Conservation (phyloP, 92 coral and sea anemone genomes). For the Scolanthus callimorphus region DNA sequence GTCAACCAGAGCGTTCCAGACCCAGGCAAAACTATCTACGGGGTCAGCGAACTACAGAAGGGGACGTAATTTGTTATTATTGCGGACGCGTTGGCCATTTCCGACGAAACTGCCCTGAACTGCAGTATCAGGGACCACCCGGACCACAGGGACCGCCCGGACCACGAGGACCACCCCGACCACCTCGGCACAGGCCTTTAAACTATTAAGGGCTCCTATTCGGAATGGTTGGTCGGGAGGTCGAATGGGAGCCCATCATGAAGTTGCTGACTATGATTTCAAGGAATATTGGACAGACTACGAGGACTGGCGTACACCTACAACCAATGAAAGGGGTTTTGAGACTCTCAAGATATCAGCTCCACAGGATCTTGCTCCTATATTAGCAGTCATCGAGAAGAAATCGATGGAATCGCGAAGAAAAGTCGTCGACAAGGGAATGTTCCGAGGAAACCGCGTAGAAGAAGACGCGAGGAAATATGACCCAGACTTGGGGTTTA, state of each 20-base stretch:
- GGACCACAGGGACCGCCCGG: not conserved
- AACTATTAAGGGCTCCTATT: conserved; percentile 1
- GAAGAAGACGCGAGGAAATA: too few species aligned
- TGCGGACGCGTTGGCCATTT: not conserved
- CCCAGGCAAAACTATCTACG: not conserved
- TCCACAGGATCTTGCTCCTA: too few species aligned
- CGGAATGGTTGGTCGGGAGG: not conserved
- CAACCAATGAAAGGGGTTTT: too few species aligned
- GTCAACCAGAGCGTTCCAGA: not conserved
- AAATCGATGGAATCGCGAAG: too few species aligned
- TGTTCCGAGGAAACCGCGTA: too few species aligned
- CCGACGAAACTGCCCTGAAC: not conserved
- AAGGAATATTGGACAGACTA: too few species aligned
- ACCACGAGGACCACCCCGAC: not conserved
- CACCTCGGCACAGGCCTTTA: not conserved
- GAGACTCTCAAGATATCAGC: too few species aligned
- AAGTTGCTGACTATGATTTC: too few species aligned
- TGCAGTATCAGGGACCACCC: not conserved
- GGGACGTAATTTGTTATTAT: not conserved
- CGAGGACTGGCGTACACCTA: too few species aligned
- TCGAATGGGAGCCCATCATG: conserved; percentile 3
- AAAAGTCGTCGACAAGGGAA: too few species aligned
- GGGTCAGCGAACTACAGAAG: conserved; percentile 1
- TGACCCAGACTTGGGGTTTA: too few species aligned
- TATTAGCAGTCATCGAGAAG: too few species aligned